Evolutionary conservation across 2,888 invertebrate genomes (phyloP).

Genomic region (Rhogogaster chlorosoma): DNA sequence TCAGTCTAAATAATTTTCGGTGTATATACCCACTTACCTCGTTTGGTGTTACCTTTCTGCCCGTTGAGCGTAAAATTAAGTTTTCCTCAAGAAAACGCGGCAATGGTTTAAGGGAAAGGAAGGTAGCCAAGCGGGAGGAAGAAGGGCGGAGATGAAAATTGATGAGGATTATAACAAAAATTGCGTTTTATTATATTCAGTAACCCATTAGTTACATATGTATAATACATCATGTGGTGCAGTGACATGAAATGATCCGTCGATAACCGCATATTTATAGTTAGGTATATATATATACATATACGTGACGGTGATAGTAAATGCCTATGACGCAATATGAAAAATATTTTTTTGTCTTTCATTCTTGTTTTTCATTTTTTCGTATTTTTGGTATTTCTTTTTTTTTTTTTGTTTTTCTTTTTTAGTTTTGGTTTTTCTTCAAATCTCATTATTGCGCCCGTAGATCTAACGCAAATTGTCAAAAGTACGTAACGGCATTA

Average conservation of each 20-base stretch:
- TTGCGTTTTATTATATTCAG: slow-evolving; percentile 71
- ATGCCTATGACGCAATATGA: slow-evolving; percentile 45
- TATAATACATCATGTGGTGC: slow-evolving; percentile 51
- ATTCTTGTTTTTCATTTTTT: neutral
- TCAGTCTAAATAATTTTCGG: neutral
- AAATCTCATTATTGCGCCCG: slow-evolving; percentile 24
- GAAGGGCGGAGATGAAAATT: neutral
- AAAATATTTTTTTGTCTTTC: slow-evolving; percentile 34
- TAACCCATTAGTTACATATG: slow-evolving; percentile 66
- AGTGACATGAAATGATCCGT: slow-evolving; percentile 56
- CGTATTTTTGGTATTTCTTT: neutral
- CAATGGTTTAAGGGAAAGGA: neutral
- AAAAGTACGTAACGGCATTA: neutral
- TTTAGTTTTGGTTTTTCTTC: neutral
- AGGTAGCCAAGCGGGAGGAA: neutral
- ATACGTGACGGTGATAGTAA: slow-evolving; percentile 38
- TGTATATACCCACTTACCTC: neutral
- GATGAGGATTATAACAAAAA: slow-evolving; percentile 60
- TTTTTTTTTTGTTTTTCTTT: neutral
- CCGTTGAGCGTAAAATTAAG: neutral
- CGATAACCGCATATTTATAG: neutral
- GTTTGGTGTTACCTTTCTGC: neutral
- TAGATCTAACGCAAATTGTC: slow-evolving; percentile 11
- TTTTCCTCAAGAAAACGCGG: neutral
- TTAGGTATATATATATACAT: slow-evolving; percentile 24